Evolutionary conservation across 2,888 invertebrate species (phyloP), one percentile per base, ranked within the genome.

Genomic region (Cheilosia pagana): DNA sequence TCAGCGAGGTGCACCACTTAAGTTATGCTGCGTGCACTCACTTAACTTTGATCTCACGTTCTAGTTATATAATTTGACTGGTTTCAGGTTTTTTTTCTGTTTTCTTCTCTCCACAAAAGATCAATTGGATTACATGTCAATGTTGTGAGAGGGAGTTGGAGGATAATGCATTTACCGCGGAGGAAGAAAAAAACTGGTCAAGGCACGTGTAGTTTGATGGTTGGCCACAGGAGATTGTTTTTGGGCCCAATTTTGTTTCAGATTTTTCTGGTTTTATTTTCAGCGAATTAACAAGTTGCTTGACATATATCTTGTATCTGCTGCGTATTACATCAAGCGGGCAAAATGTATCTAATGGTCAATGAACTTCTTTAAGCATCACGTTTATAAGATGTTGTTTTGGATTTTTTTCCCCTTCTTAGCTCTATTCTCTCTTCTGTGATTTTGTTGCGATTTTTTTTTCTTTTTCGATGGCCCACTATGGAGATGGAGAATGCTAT

Each of bases 1-100:
- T 41, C 39, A 55, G 8, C 14, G 2, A 19, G 45, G 16, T 71
- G 57, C 65, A 71, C 45, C 62, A 48, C 71, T 67, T 71, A 62
- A 77, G 65, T 72, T 53, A 67, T 82, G 72, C 78, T 82, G 82
- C 82, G 77, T 82, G 82, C 77, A 82, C 62, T 77, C 77, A 78
- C 78, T 82, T 82, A 77, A 82, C 45, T 72, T 67, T 82, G 78
- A 78, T 82, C 82, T 82, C 82, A 72, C 82, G 82, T 78, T 78
- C 82, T 72, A 82, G 82, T 82, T 82, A 72, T 82, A 72, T 82
- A 82, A 82, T 72, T 82, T 77, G 78, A 63, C 60, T 67, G 55
- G 65, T 67, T 77, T 70, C 81, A 63, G 55, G 52, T 60, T 39
- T 28, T 48, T 45, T 55, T 59, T 7, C 52, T 57, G 0, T 16